Percentiles rank a stretch among this genome's conserved stretches.
Evolutionary conservation across 2,797 vertebrate species (phyloP).

Genomic region (Sebastes jordani): DNA sequence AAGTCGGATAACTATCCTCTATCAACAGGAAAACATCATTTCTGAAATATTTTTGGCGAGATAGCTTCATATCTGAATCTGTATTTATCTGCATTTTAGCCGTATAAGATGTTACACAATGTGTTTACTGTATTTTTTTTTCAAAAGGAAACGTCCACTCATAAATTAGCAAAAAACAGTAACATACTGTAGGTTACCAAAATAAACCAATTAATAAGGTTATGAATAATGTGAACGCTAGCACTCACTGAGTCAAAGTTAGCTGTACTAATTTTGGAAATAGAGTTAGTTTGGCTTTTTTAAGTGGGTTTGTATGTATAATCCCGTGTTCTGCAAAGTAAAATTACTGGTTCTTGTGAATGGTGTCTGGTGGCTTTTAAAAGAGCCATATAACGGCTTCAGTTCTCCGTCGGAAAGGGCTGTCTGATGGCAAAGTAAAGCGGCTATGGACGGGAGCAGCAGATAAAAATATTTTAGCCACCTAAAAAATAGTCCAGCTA

Average conservation of each 20-base stretch:
- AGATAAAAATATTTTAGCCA: accelerated
- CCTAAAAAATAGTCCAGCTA: no score
- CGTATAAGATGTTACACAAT: neutral
- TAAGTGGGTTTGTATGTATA: neutral
- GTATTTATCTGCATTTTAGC: neutral
- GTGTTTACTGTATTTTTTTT: neutral
- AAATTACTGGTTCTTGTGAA: no score
- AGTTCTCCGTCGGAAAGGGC: no score
- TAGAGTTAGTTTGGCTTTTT: neutral
- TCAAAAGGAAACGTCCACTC: neutral
- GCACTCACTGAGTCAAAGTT: no score
- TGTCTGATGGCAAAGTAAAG: no score
- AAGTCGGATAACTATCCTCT: neutral
- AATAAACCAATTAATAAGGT: neutral
- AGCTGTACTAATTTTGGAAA: no score
- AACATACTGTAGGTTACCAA: neutral
- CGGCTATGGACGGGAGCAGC: no score
- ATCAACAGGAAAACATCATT: constrained; percentile 18
- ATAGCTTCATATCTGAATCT: neutral
- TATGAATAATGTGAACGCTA: no score
- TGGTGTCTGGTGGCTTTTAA: no score
- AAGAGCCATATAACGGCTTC: no score
- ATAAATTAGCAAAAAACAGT: neutral
- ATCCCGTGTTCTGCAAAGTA: neutral
- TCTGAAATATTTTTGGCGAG: neutral